Base-by-base conservation (phyloP, 1,140 invertebrate genomes). In the Drosophila bocqueti region DNA sequence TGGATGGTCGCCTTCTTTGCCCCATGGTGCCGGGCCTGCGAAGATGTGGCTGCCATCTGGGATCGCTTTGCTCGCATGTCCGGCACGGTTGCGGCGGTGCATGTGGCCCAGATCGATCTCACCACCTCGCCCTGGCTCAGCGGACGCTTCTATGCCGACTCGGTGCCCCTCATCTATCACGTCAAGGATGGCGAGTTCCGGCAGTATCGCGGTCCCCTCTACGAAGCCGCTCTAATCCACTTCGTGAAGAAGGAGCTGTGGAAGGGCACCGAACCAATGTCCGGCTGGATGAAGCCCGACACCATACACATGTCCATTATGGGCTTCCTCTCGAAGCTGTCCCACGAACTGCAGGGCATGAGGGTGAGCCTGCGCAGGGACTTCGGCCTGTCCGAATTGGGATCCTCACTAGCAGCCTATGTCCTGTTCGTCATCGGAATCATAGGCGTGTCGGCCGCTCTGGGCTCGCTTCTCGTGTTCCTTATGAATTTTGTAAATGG, bases 21-120 rank as follows among this genome's bases (percentile, higher is more conserved):
- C 9, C 98, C 99, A 16, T 99, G 99, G 99, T 99, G 99, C 93
- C 98, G 98, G 7, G 99, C 99, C 0, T 99, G 99, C 93, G 97
- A 97, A 91, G 96, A 96, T 16, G 94, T 99, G 9, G 95, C 97
- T 75, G 96, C 96, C 5, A 95, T 96, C 42, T 99, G 99, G 99
- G 95, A 96, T 78, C 95, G 97, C 59, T 97, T 99, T 86, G 96
- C 97, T 0, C 92, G 94, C 16, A 96, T 95, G 92, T 96, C 97
- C 61, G 24, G 24, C 24, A 94, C 3, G n/a, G 95, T 29, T 83
- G 93, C 99, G 1, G 95, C 95, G 24, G 96, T 99, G 54, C 96
- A 96, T 91, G 96, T 99, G 49, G 99, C 96, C 2, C 96, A 97
- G 83, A 96, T 97, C 21, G 98, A 99, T 94, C 98, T 99, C 0